Percentiles rank a stretch among this genome's conserved stretches.
phyloP scores from a whole-genome alignment of 2,888 invertebrate species.

The Meta bourneti region DNA sequence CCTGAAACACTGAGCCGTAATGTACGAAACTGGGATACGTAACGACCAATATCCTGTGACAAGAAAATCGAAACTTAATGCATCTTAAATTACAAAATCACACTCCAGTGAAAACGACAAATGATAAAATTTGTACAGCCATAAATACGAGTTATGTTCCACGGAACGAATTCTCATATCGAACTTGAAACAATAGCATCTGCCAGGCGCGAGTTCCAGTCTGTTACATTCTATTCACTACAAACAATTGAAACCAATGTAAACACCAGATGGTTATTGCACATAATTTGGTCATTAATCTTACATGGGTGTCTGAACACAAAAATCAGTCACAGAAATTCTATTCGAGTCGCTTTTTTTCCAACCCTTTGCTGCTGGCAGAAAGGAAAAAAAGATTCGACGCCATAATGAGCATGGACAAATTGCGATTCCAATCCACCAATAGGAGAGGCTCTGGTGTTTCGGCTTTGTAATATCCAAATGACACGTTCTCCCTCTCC shows the following conservation, averaged over 20 bases:
- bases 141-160: no score
- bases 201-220: not conserved
- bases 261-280: slow-evolving; percentile 14
- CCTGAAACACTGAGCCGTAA: no score
- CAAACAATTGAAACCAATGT: slow-evolving; percentile 39
- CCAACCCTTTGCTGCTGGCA: not conserved
- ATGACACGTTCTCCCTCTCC: not conserved
- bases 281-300: slow-evolving; percentile 46
- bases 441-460: not conserved
- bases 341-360: not conserved
- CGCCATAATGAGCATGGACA: slow-evolving; percentile 14
- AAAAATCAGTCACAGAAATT: slow-evolving; percentile 8
- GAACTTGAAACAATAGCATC: no score
- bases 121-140: no score
- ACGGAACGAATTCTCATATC: no score
- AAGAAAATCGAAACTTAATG: not conserved
- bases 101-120: not conserved
- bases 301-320: slow-evolving; percentile 34
- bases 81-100: not conserved
- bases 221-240: slow-evolving; percentile 21
- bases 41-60: no score
- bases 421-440: slow-evolving; percentile 7
- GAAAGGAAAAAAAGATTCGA: not conserved
- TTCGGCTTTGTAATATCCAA: not conserved
- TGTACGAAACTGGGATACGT: no score